These are phyloP conservation scores for human DNA, from an alignment of 2,113 vertebrate genomes.

Conservation along the genomic window DNA sequence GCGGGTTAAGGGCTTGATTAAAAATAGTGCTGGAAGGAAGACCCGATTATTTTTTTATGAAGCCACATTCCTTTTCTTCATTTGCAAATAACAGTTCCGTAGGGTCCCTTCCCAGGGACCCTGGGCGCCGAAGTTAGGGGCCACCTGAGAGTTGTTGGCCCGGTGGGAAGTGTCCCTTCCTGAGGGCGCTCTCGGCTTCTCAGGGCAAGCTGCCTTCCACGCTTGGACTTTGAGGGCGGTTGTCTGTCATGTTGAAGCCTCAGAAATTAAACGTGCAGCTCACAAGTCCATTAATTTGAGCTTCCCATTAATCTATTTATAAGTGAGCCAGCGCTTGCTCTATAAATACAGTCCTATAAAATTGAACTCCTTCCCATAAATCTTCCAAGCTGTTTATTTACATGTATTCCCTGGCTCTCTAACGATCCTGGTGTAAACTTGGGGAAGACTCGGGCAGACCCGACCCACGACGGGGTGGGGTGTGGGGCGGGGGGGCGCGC, in stretches of 20 bases:
- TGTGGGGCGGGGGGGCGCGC: too few relatives aligned
- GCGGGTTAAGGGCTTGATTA: background rate
- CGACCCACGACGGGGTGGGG: background rate
- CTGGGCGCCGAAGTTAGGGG: background rate
- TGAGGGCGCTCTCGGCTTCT: background rate
- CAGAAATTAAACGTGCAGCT: conserved; percentile 66
- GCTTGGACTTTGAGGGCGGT: background rate
- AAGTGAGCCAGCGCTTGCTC: conserved; percentile 56
- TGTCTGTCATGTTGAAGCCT: conserved; percentile 44
- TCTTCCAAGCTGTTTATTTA: conserved; percentile 75
- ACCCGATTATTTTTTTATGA: background rate
- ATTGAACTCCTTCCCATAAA: conserved; percentile 68
- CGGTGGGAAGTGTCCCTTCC: background rate
- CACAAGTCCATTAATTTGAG: conserved; percentile 73
- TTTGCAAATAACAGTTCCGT: conserved; percentile 5
- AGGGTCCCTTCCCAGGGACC: background rate
- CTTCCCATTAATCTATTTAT: conserved; percentile 75
- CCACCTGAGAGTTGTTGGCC: background rate
- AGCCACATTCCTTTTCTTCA: background rate
- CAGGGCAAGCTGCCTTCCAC: background rate
- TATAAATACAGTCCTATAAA: conserved; percentile 78
- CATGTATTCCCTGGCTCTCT: conserved; percentile 37
- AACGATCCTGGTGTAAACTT: conserved; percentile 23
- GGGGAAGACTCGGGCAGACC: background rate
- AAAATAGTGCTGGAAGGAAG: conserved; percentile 23